Base-by-base conservation (phyloP, 1,140 invertebrate species). In the Bombus affinis region DNA sequence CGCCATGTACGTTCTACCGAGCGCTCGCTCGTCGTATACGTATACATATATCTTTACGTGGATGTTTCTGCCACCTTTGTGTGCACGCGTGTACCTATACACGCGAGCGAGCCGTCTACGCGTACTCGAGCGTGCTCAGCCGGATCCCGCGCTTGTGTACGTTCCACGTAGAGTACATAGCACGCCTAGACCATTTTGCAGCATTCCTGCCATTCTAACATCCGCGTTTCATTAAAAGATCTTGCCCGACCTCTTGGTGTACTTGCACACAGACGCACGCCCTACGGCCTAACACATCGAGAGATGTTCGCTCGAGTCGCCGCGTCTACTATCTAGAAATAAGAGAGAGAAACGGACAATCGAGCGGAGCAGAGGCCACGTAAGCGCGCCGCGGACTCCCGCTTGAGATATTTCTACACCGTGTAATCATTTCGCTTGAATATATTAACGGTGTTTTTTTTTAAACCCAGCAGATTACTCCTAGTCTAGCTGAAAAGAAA, bases 151-250 rank as follows among this genome's bases (percentile, higher is more conserved):
- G 80, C 47, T 72, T 42, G 71, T 57, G 44, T 79, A 73, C 62
- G 86, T 85, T 15, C 13, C 77, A 68, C 81, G 70, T 79, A 72
- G 68, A 59, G 81, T 81, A 86, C 86, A 85, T 83, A 87, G 86
- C 91, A 92, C 90, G 89, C 83, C 88, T 88, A 89, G 88, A 92
- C 93, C 90, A 93, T 93, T 93, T 92, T 90, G 90, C 88, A 90
- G 92, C 92, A 93, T 94, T 92, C 92, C 90, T 93, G 89, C 88
- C 92, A 91, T 92, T 93, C 91, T 92, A 92, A 92, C 90, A 90
- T 92, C 83, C 92, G 91, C 91, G 91, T 93, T 94, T 94, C 93
- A 94, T 94, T 94, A 94, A 93, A 93, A 90, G 86, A 90, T 90
- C 87, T 70, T 75, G 82, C 79, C 70, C 74, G 85, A 88, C 66